These are phyloP conservation scores for Leptobrachium ailaonicum DNA, from an alignment of 2,113 vertebrate genomes.

Conservation along the genomic window DNA sequence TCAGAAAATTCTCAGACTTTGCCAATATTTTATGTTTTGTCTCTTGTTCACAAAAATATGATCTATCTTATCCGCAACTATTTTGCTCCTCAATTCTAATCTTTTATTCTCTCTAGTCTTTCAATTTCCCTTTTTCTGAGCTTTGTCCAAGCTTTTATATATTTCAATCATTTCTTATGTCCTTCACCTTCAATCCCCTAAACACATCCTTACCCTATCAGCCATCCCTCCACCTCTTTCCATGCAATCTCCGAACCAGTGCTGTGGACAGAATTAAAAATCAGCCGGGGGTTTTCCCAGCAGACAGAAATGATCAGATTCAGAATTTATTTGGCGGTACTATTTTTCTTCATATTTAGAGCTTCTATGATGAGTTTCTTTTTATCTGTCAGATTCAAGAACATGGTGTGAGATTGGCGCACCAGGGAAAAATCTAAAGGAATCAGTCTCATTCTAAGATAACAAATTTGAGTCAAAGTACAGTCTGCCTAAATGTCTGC, in stretches of 20 bases:
- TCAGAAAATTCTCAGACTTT: too few relatives aligned
- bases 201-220: slow-evolving; percentile 7
- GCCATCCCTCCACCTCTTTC: background rate
- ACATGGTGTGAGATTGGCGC: background rate
- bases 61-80: background rate
- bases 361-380: background rate
- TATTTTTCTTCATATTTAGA: background rate
- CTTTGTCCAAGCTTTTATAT: slow-evolving; percentile 8
- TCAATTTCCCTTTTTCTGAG: background rate
- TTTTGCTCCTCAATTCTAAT: background rate
- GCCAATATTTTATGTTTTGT: background rate
- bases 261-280: slow-evolving; percentile 26
- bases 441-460: background rate
- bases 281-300: slow-evolving; percentile 1
- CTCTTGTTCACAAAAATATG: background rate
- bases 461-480: background rate
- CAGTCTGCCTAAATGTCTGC: too few relatives aligned
- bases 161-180: background rate
- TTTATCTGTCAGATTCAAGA: slow-evolving; percentile 2
- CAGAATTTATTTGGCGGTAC: background rate
- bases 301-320: slow-evolving; percentile 3
- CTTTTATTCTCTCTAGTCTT: background rate
- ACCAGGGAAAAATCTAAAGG: background rate
- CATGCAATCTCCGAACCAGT: background rate
- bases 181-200: background rate